These are phyloP conservation scores for Pammene aurita DNA, from an alignment of 2,888 invertebrate genomes.

Conservation along the genomic window DNA sequence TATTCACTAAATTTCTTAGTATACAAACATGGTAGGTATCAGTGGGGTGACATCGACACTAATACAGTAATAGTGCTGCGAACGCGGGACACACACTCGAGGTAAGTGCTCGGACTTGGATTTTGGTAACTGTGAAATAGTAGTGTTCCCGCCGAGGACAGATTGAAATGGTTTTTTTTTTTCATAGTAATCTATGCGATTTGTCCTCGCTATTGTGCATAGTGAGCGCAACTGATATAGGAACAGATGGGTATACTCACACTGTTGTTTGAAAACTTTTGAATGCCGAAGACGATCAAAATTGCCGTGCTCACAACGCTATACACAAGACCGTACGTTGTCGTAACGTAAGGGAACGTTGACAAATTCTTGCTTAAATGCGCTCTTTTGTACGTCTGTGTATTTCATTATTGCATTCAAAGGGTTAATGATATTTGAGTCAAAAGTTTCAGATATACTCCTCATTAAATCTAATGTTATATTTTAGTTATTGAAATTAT, in stretches of 20 bases:
- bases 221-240: too few relatives aligned
- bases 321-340: too few relatives aligned
- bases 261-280: background rate
- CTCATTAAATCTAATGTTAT: background rate
- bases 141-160: background rate
- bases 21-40: slow-evolving; percentile 68
- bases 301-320: too few relatives aligned
- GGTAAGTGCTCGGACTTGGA: slow-evolving; percentile 15
- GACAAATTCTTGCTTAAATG: background rate
- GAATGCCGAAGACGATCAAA: background rate
- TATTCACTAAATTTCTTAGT: slow-evolving; percentile 80
- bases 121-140: background rate
- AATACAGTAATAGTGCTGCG: slow-evolving; percentile 33
- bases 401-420: background rate
- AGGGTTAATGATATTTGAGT: background rate
- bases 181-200: too few relatives aligned
- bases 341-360: too few relatives aligned
- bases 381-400: too few relatives aligned
- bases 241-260: too few relatives aligned
- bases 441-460: too few relatives aligned
- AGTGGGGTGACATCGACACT: slow-evolving; percentile 40
- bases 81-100: slow-evolving; percentile 37
- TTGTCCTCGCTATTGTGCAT: too few relatives aligned
- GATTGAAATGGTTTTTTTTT: too few relatives aligned
- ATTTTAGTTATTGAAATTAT: background rate